Percentiles rank a stretch among this genome's conserved stretches.
Evolutionary conservation across 2,797 vertebrate species (phyloP).

Genomic region (Megaceryle alcyon): DNA sequence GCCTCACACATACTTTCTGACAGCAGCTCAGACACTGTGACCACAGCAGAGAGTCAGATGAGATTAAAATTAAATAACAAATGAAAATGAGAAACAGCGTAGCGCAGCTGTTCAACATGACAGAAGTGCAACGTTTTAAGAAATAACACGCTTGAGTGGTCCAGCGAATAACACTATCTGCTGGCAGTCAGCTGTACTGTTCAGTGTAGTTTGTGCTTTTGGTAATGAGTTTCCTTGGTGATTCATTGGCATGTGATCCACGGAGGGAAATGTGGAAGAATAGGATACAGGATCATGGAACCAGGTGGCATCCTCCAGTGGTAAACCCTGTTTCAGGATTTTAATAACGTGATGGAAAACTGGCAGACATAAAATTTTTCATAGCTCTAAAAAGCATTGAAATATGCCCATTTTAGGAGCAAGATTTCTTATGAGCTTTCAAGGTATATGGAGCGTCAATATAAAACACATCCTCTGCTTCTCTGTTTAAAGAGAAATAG

Average conservation of each 20-base stretch:
- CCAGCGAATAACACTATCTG: background rate
- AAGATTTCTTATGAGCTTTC: background rate
- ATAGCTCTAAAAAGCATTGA: background rate
- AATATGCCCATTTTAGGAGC: background rate
- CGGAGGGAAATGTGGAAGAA: background rate
- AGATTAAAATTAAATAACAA: constrained; percentile 30
- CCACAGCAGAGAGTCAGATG: background rate
- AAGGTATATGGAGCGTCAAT: background rate
- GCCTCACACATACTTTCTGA: background rate
- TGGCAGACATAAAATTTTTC: background rate
- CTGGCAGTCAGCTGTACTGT: background rate
- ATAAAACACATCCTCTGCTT: background rate
- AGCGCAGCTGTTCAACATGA: background rate
- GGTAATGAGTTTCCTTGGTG: constrained; percentile 42
- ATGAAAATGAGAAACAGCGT: background rate
- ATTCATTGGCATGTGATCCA: constrained; percentile 40
- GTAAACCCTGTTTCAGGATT: background rate
- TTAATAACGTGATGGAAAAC: background rate
- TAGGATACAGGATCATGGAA: background rate
- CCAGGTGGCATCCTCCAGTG: background rate
- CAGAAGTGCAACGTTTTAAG: background rate
- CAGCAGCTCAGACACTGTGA: background rate
- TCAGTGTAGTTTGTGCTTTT: background rate
- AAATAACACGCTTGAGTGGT: background rate
- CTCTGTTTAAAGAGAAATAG: constrained; percentile 22